Percentiles rank a stretch among this genome's conserved stretches.
phyloP scores from a whole-genome alignment of 2,888 invertebrate species.

The Aelia acuminata region DNA sequence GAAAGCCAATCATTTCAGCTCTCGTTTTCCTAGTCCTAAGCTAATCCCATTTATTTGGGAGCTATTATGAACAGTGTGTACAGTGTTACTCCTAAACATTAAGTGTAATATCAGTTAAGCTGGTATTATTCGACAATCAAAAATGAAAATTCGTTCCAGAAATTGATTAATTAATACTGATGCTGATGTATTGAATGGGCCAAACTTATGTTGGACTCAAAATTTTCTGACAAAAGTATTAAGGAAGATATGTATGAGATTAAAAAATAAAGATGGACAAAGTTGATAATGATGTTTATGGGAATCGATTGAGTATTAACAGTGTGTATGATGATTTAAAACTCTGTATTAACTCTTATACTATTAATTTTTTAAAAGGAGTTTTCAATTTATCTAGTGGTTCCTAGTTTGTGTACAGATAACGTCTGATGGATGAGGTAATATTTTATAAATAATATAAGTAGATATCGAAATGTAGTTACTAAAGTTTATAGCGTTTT shows the following conservation, averaged over 20 bases:
- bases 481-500: conserved; percentile 57
- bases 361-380: conserved; percentile 52
- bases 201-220: background rate
- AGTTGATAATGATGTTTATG: background rate
- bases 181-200: background rate
- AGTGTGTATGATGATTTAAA: conserved; percentile 48
- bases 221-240: conserved; percentile 30
- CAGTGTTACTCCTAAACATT: conserved; percentile 28
- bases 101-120: conserved; percentile 42
- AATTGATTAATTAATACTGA: conserved; percentile 39
- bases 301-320: conserved; percentile 48
- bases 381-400: conserved; percentile 57
- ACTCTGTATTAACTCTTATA: conserved; percentile 34
- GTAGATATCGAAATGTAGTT: conserved; percentile 57
- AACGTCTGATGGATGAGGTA: conserved; percentile 51
- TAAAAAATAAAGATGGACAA: background rate
- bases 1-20: conserved; percentile 55
- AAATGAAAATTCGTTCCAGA: conserved; percentile 41
- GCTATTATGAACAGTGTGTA: conserved; percentile 39
- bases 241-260: background rate
- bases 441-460: conserved; percentile 58
- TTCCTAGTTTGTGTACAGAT: conserved; percentile 60
- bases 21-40: conserved; percentile 57
- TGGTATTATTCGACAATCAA: conserved; percentile 58
- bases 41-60: conserved; percentile 50